Evolutionary conservation across 2,888 invertebrate species (phyloP), one percentile per base, ranked within the genome.

Genomic region (Oligia latruncula): DNA sequence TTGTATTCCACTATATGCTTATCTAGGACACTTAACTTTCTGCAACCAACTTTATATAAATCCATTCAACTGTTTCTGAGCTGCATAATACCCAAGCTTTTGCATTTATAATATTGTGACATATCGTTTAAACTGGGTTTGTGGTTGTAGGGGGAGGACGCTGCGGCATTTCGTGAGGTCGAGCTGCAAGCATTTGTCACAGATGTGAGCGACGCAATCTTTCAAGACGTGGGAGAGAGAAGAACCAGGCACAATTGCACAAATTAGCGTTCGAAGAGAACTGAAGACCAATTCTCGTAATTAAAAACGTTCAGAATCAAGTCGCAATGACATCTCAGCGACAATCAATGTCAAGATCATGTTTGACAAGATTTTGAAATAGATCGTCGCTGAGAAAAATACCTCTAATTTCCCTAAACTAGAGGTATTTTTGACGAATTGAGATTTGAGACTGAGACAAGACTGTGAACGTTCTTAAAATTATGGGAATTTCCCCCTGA

Each of bases 31-130:
- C 23, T 35, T 60, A n/a, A 17, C 5, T 35, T 35, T 35, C 23
- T 40, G 15, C 15, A 49, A 20, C 20, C 1, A 80, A 52, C 4
- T 82, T 52, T 60, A 43, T 20, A 66, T 29, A 66, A 65, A 58
- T 62, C 49, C 15, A 68, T 64, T 64, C 4, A 49, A 49, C 60
- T 62, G n/a, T 80, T 67, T 84, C 40, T 13, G 23, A 67, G 8
- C 60, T 40, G 55, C 40, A 71, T 80, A 40, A 55, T 80, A 71
- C 11, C 9, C 9, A 67, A 80, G 40, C 84, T 65, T 73, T 70
- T 60, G 58, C 82, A 86, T 85, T 86, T 72, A 86, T 82, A 86
- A 82, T 65, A 82, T 72, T 86, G 68, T 86, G 82, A 86, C 86
- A 83, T 77, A 73, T 84, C 71, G 84, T 71, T 86, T 71, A 74